phyloP scores from a whole-genome alignment of 2,888 invertebrate genomes.

The Sminthurides aquaticus region DNA sequence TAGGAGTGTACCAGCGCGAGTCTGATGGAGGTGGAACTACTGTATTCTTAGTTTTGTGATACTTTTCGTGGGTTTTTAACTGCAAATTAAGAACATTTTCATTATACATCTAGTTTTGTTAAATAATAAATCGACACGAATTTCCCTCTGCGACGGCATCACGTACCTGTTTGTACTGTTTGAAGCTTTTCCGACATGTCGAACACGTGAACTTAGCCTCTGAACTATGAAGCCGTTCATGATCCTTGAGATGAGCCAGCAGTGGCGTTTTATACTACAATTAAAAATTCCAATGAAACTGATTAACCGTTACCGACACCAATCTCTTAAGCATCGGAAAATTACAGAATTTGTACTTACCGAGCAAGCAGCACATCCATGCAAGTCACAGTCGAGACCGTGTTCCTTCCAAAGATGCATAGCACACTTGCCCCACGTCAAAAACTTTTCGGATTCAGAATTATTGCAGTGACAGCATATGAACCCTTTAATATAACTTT shows the following conservation, averaged over 20 bases:
- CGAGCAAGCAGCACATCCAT: slow-evolving; percentile 64
- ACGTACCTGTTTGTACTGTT: slow-evolving; percentile 39
- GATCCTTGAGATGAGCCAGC: slow-evolving; percentile 37
- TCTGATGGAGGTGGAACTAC: slow-evolving; percentile 38
- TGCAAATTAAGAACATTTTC: slow-evolving; percentile 14
- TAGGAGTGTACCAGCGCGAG: slow-evolving; percentile 53
- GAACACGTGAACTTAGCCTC: slow-evolving; percentile 32
- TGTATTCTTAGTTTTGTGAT: slow-evolving; percentile 38
- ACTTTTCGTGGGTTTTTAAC: slow-evolving; percentile 41
- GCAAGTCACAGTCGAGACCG: slow-evolving; percentile 67
- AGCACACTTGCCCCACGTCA: slow-evolving; percentile 60
- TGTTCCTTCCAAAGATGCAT: slow-evolving; percentile 64
- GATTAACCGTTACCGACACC: too few species aligned
- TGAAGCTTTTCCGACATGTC: slow-evolving; percentile 39
- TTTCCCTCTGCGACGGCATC: neutral
- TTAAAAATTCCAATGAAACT: too few species aligned
- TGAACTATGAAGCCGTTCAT: slow-evolving; percentile 33
- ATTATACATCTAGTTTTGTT: too few species aligned
- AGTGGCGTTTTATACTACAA: slow-evolving; percentile 38
- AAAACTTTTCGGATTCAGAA: slow-evolving; percentile 47
- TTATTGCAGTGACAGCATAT: slow-evolving; percentile 1
- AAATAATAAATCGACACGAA: neutral
- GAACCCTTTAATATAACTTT: slow-evolving; percentile 3
- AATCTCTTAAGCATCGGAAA: neutral
- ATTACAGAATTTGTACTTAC: slow-evolving; percentile 14